phyloP scores from a whole-genome alignment of 2,113 vertebrate species.

The Herpailurus yagouaroundi region DNA sequence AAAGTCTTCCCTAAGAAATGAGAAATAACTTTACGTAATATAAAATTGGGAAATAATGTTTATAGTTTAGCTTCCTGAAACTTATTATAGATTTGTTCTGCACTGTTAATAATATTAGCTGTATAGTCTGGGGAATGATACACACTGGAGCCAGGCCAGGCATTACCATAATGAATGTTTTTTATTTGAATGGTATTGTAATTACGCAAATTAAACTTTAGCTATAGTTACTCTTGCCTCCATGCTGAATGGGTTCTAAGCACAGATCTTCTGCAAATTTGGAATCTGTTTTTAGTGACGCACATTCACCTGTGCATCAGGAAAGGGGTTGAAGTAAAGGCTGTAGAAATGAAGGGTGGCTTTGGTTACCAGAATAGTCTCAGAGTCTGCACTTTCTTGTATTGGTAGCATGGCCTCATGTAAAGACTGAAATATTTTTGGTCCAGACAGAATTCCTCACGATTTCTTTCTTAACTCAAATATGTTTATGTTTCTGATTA shows the following conservation, averaged over 20 bases:
- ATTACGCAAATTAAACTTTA: conserved; percentile 62
- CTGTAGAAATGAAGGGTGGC: neutral
- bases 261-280: neutral
- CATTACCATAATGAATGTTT: conserved; percentile 23
- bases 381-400: neutral
- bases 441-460: neutral
- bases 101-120: neutral
- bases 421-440: neutral
- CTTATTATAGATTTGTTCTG: conserved; percentile 40
- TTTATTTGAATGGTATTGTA: neutral
- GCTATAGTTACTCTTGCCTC: neutral
- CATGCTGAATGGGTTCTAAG: neutral
- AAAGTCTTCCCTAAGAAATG: neutral
- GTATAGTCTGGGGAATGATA: neutral
- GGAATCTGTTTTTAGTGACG: neutral
- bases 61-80: conserved; percentile 26
- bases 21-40: neutral
- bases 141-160: conserved; percentile 25
- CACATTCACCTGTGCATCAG: neutral
- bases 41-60: neutral
- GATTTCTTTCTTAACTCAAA: conserved; percentile 7
- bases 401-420: neutral
- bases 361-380: neutral
- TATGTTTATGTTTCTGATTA: neutral
- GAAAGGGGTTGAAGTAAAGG: neutral